Conservation (phyloP, 1,140 invertebrate species). For the Brachionus asplanchnoidis region DNA sequence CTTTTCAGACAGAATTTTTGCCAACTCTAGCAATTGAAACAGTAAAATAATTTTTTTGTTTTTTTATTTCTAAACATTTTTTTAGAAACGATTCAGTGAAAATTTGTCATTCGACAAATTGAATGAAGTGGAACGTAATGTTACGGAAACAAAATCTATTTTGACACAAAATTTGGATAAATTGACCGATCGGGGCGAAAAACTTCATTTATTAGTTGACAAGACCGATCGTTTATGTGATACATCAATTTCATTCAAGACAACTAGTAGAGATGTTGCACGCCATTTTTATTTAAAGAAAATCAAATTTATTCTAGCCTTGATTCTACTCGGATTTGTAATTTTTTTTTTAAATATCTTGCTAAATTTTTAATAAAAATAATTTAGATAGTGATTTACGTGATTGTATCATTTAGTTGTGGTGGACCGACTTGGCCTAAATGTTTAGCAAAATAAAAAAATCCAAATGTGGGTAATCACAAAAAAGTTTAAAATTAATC, state of each 20-base stretch:
- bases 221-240: constrained; percentile 21
- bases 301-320: background rate
- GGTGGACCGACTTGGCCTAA: background rate
- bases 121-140: background rate
- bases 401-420: background rate
- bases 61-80: background rate
- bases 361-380: background rate
- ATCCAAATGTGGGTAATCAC: background rate
- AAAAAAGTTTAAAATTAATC: background rate
- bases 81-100: constrained; percentile 8
- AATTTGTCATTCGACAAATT: constrained; percentile 30
- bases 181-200: constrained; percentile 23
- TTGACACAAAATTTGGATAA: constrained; percentile 37
- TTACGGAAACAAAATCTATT: constrained; percentile 21
- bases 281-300: constrained; percentile 2
- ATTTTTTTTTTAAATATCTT: background rate
- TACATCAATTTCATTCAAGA: constrained; percentile 6
- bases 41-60: background rate
- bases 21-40: constrained; percentile 10
- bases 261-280: background rate
- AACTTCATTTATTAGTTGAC: constrained; percentile 20
- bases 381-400: background rate
- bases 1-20: constrained; percentile 31
- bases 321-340: background rate
- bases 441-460: background rate